Conservation (phyloP, 2,888 invertebrate species). For the Aquatica leii region DNA sequence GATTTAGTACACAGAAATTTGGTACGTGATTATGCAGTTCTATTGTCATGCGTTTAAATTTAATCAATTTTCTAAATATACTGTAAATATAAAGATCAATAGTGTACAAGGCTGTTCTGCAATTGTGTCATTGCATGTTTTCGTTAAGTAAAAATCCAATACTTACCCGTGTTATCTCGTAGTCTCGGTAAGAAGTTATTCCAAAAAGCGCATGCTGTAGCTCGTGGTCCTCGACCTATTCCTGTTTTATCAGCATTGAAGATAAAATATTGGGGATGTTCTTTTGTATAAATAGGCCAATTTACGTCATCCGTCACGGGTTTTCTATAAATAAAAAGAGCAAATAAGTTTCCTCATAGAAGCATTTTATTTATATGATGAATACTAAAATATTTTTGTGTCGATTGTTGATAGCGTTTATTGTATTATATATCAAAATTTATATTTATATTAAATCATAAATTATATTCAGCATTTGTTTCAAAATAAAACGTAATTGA, state of each 20-base stretch:
- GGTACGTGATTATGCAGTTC: too few species aligned
- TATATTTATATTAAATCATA: too few species aligned
- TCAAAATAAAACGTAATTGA: too few species aligned
- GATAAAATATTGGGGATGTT: slow-evolving; percentile 88
- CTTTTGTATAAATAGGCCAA: slow-evolving; percentile 89
- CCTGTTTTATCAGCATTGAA: slow-evolving; percentile 84
- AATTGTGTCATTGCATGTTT: too few species aligned
- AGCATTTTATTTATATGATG: background rate
- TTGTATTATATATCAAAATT: too few species aligned
- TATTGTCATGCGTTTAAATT: too few species aligned
- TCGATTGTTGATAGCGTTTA: too few species aligned
- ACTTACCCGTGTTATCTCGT: slow-evolving; percentile 73
- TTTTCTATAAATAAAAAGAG: slow-evolving; percentile 61
- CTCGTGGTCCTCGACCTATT: slow-evolving; percentile 76
- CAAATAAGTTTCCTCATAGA: slow-evolving; percentile 8
- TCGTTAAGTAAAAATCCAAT: background rate
- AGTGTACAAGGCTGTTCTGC: too few species aligned
- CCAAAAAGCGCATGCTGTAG: slow-evolving; percentile 95
- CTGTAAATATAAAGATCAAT: too few species aligned
- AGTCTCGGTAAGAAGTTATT: slow-evolving; percentile 93
- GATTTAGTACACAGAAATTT: too few species aligned
- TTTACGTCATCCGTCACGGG: slow-evolving; percentile 75
- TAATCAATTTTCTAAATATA: too few species aligned
- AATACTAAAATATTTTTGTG: slow-evolving; percentile 5
- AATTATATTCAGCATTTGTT: too few species aligned